Base-by-base conservation (phyloP, 2,797 vertebrate species). In the Varecia variegata region DNA sequence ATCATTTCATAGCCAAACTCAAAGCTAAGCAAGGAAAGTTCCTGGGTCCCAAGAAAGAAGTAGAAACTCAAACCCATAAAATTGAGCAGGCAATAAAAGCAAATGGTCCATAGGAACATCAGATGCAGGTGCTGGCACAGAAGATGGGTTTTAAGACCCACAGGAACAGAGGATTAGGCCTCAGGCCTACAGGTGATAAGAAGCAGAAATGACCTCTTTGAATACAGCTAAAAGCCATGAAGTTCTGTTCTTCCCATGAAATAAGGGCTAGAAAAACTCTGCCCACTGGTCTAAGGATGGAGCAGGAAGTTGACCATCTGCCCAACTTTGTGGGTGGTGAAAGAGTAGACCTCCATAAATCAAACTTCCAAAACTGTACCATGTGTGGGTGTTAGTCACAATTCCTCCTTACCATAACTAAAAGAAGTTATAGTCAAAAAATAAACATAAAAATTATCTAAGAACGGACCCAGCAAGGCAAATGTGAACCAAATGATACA, bases 301-400 rank as follows among this genome's bases (percentile, higher is more conserved):
- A 87, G 93, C 96, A 97, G 95, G 95, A 97, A 97, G 94, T 65
- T 97, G 96, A 95, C 95, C 89, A 95, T 96, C 94, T 97, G 97
- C 80, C 91, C 92, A 73, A 15, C 12, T 8, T 8, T 62, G 96
- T 96, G 93, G 95, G 96, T 86, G 95, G 89, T 43, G 62, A 74
- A 90, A 97, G 86, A 95, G 91, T 47, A 95, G 94, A 89, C 58
- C 91, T 97, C 86, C 81, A 97, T 67, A 98, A 97, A 95, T 88
- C 96, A 93, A 93, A 96, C 77, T 97, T 95, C 93, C 95, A 97
- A 97, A 97, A 93, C 50, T 89, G 91, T 90, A 77, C 47, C n/a
- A n/a, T 95, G 68, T 94, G 96, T 94, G 93, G 97, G 96, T 93
- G 97, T 93, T 87, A 73, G 88, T 71, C 88, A 92, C 84, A 96